Evolutionary conservation across 2,888 invertebrate genomes (phyloP), one percentile per base, ranked within the genome.

Genomic region (Drosophila paranaensis): DNA sequence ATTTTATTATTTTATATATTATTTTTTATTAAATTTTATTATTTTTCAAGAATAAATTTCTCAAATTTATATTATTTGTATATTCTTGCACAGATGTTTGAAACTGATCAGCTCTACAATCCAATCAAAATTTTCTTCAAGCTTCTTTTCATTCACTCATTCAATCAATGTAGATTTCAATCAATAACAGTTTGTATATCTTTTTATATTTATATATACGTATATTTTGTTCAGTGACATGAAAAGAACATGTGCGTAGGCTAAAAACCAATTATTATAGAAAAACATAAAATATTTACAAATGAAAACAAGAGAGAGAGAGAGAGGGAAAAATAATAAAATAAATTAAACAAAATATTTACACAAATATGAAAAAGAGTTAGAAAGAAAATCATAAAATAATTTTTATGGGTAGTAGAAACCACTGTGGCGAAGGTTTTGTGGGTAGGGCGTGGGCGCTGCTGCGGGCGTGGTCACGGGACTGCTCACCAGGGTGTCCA

Each of bases 401-500:
- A 27, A 16, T 54, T 16, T 27, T 71, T 60, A 51, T 35, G 75
- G 75, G 54, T 87, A 87, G 60, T 86, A 89, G 53, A 71, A 90
- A 1, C 81, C 84, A 25, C 65, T 70, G 46, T 84, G 70, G 0
- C 61, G 60, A 6, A 0, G 5, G 33, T 4, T 50, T 6, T 20
- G 13, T 45, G 40, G 40, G 16, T 42, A 66, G 14, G 66, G 25
- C 30, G 48, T 54, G 3, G 58, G 62, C 6, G 71, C 54, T 6
- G 76, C 64, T 11, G 77, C 42, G 4, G 74, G 63, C 13, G 72
- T 54, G 2, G 80, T 67, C n/a, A 65, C 67, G 1, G 64, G 61
- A 6, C 72, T 50, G 6, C 57, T 77, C 48, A 73, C 87, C 37
- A 92, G 74, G 30, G 79, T 91, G 61, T 92, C 92, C 55, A 92